phyloP scores from a whole-genome alignment of 1,140 invertebrate species.

The Drosophila asahinai region DNA sequence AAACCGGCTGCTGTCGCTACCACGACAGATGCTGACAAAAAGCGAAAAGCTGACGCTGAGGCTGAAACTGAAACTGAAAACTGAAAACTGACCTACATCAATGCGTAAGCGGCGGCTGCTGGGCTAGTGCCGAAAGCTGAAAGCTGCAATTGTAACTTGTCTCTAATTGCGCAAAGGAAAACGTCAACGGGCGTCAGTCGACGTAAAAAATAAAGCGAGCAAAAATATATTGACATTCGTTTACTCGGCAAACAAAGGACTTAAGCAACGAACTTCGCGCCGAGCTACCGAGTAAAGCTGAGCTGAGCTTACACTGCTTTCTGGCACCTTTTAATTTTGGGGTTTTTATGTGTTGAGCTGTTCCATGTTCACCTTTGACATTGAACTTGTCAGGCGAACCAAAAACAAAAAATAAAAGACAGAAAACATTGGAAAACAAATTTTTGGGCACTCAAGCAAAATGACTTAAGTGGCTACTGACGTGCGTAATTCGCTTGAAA shows the following conservation, averaged over 20 bases:
- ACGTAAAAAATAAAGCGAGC: conserved; percentile 24
- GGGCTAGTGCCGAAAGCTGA: conserved; percentile 49
- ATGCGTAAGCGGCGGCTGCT: conserved; percentile 56
- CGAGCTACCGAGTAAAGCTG: background rate
- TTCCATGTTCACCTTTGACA: conserved; percentile 71
- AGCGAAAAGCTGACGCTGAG: conserved; percentile 62
- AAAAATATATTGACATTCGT: conserved; percentile 64
- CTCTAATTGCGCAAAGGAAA: conserved; percentile 72
- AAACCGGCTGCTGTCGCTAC: conserved; percentile 66
- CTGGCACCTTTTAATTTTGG: conserved; percentile 32
- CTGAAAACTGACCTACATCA: conserved; percentile 79
- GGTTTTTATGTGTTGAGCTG: conserved; percentile 33
- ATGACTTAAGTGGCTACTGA: conserved; percentile 28
- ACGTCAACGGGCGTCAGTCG: conserved; percentile 2
- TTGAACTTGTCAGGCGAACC: conserved; percentile 72
- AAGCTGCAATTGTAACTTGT: conserved; percentile 67
- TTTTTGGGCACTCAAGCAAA: conserved; percentile 20
- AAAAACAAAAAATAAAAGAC: conserved; percentile 23
- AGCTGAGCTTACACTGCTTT: conserved; percentile 9
- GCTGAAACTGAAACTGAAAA: conserved; percentile 7
- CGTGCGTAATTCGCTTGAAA: conserved; percentile 25
- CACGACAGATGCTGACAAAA: conserved; percentile 44
- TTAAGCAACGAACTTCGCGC: conserved; percentile 70
- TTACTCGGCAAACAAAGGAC: conserved; percentile 64
- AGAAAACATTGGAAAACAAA: conserved; percentile 32